These are phyloP conservation scores for Druon quercuslanigerum DNA, from an alignment of 1,140 invertebrate genomes.

Conservation along the genomic window DNA sequence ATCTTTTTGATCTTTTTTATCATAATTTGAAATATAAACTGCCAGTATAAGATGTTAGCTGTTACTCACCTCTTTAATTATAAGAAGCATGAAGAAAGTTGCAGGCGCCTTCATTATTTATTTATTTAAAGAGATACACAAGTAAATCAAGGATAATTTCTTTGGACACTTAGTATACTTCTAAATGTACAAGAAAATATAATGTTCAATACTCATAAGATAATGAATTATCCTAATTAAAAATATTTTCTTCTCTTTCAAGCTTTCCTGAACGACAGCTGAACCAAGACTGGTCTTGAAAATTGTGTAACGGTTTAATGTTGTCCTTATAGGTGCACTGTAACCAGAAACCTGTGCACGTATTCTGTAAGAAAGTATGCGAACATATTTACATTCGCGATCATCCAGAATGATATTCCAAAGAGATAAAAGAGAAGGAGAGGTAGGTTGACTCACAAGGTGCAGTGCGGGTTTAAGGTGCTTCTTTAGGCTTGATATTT, in stretches of 20 bases:
- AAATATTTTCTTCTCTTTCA: background rate
- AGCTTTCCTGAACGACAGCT: slow-evolving; percentile 45
- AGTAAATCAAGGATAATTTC: background rate
- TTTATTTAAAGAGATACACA: background rate
- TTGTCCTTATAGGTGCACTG: slow-evolving; percentile 47
- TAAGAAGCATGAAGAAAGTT: background rate
- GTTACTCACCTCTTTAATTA: slow-evolving; percentile 8
- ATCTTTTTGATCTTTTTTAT: too few species aligned
- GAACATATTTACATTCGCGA: too few species aligned
- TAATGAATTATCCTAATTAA: background rate
- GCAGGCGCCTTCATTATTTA: background rate
- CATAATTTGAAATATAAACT: too few species aligned
- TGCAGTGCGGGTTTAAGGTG: too few species aligned
- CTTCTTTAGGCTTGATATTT: too few species aligned
- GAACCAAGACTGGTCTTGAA: slow-evolving; percentile 64
- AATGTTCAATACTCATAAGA: background rate
- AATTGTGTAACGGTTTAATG: slow-evolving; percentile 66
- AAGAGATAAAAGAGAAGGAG: too few species aligned
- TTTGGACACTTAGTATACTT: background rate
- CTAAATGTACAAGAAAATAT: background rate
- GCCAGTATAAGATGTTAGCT: too few species aligned
- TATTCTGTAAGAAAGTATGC: slow-evolving; percentile 10
- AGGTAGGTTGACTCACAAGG: too few species aligned
- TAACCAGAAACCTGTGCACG: slow-evolving; percentile 28
- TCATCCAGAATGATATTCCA: too few species aligned